phyloP scores from a whole-genome alignment of 1,140 invertebrate genomes.

The Pseudomyrmex sp. region DNA sequence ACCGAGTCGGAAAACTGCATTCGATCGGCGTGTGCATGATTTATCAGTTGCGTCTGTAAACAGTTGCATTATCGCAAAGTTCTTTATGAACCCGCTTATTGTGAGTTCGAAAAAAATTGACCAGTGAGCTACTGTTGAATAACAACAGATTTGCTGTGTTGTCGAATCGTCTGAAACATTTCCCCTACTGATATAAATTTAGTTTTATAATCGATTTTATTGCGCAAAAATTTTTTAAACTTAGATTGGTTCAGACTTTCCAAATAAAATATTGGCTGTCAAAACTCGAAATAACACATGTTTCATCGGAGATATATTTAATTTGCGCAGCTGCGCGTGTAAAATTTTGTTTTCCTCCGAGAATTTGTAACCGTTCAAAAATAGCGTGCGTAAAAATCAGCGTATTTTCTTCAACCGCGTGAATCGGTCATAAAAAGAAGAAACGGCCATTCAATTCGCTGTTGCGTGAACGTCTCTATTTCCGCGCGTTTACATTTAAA shows the following conservation, averaged over 20 bases:
- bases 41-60: slow-evolving; percentile 42
- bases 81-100: slow-evolving; percentile 55
- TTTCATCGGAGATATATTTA: neutral
- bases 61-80: slow-evolving; percentile 47
- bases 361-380: slow-evolving; percentile 22
- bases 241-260: too few species aligned
- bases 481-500: slow-evolving; percentile 79
- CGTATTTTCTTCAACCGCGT: slow-evolving; percentile 24
- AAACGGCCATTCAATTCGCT: slow-evolving; percentile 37
- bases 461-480: slow-evolving; percentile 66
- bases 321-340: neutral
- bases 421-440: slow-evolving; percentile 51
- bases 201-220: too few species aligned
- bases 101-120: slow-evolving; percentile 31
- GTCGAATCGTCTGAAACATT: slow-evolving; percentile 14
- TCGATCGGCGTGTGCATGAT: slow-evolving; percentile 34
- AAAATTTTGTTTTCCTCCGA: slow-evolving; percentile 23
- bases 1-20: neutral
- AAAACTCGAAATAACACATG: too few species aligned
- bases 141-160: slow-evolving; percentile 30
- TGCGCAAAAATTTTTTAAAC: too few species aligned
- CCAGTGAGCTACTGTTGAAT: slow-evolving; percentile 39
- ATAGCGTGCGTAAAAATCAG: slow-evolving; percentile 14
- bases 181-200: too few species aligned
- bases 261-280: too few species aligned